Evolutionary conservation across 2,797 vertebrate species (phyloP), one percentile per base, ranked within the genome.

Genomic region (Silurus aristotelis): DNA sequence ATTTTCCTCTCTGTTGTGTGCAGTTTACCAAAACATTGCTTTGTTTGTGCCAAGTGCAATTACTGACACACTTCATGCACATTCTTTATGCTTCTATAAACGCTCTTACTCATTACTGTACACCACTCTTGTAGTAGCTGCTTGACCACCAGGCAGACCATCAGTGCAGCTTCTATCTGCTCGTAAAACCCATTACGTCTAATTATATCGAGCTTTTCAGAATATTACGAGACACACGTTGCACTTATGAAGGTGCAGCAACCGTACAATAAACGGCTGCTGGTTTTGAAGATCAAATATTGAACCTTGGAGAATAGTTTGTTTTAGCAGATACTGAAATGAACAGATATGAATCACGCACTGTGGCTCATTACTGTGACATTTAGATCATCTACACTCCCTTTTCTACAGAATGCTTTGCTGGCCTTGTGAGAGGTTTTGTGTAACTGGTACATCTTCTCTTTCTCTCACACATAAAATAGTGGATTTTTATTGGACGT

Each of bases 261-360:
- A 25, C 46, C 22, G 75, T 48, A 46, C 22, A 46, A 80, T 52
- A 66, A 56, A 58, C n/a, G 31, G 20, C 43, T 27, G 46, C 48
- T 75, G 5, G 12, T 56, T 81, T 4, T 31, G 38, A 60, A 80
- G 68, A 80, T 85, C 78, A 85, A 46, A 72, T 72, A 80, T 38
- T 78, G 1, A 38, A 75, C 68, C 27, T 20, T 60, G 66, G 12
- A 81, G 43, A 19, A 64, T 60, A 60, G 63, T 58, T n/a, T 67
- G 43, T 38, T 20, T 22, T 58, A 63, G 27, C 4, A 27, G 14
- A 80, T 48, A 80, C 78, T 48, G 61, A 66, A 64, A 80, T 64
- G 48, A 66, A 25, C 6, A 10, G 60, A 70, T 79, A 27, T 84
- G 73, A 85, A 52, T 61, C 84, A 85, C 56, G 67, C 25, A 64